Evolutionary conservation across 2,113 vertebrate species (phyloP).

Genomic region (Ophiodon elongatus): DNA sequence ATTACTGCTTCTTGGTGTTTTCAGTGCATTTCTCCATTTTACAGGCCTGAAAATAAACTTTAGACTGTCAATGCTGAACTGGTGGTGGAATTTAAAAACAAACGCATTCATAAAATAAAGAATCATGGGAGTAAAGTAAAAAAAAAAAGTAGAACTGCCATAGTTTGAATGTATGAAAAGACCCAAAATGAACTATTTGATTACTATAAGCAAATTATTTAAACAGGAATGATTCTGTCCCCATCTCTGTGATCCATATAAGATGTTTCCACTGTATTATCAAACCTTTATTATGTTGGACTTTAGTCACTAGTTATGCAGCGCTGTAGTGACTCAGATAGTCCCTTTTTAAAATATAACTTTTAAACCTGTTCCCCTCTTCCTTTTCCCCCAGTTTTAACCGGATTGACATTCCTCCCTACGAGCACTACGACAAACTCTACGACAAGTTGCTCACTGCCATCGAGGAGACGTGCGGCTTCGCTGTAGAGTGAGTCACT

Average conservation of each 20-base stretch:
- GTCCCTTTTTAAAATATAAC: background rate
- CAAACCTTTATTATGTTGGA: background rate
- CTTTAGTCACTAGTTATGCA: background rate
- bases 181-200: background rate
- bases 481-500: conserved; percentile 93
- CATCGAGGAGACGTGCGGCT: conserved; percentile 99
- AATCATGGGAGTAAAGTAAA: background rate
- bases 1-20: background rate
- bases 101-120: background rate
- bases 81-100: background rate
- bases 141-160: too few relatives aligned
- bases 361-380: background rate
- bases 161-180: background rate
- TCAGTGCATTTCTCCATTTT: background rate
- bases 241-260: background rate
- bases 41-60: background rate
- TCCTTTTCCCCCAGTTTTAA: conserved; percentile 91
- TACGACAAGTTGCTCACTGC: conserved; percentile 99
- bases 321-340: background rate
- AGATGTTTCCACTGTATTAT: background rate
- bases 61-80: background rate
- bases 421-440: conserved; percentile 97
- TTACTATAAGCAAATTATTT: background rate
- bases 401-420: conserved; percentile 98
- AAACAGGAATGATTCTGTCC: background rate